A percentile compares a stretch with the other conserved stretches of the same genome.
Evolutionary conservation across 2,113 vertebrate species (phyloP).

Genomic region (Heptranchias perlo): DNA sequence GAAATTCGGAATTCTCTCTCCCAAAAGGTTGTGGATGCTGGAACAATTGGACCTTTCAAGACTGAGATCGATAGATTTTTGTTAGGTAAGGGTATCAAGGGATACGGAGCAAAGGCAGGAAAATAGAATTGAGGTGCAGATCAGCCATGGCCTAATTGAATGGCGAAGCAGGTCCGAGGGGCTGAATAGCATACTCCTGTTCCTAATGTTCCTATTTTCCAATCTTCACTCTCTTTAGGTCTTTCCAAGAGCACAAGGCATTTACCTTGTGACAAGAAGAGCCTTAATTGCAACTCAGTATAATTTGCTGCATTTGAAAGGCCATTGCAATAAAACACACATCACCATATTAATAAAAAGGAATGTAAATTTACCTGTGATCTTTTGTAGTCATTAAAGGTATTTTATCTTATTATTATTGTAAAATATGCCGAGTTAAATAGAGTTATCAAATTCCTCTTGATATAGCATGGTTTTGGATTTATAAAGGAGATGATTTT

Average conservation of each 20-base stretch:
- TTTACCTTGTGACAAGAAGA: neutral
- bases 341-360: neutral
- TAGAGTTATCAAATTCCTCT: neutral
- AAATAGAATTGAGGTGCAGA: too few relatives aligned
- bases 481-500: neutral
- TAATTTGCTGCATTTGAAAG: constrained; percentile 12
- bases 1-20: neutral
- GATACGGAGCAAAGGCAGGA: neutral
- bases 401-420: neutral
- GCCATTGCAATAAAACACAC: neutral
- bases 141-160: neutral
- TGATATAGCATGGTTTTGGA: neutral
- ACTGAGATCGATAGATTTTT: too few relatives aligned
- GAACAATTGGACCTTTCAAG: neutral
- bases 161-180: neutral
- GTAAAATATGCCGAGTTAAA: neutral
- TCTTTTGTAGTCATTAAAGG: neutral
- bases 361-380: neutral
- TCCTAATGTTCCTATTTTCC: neutral
- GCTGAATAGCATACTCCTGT: neutral
- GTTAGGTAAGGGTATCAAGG: neutral
- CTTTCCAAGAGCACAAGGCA: neutral
- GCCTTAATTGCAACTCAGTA: neutral
- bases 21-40: neutral
- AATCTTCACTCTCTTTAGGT: neutral